Conservation (phyloP, 2,888 invertebrate genomes). For the Encarsia formosa region DNA sequence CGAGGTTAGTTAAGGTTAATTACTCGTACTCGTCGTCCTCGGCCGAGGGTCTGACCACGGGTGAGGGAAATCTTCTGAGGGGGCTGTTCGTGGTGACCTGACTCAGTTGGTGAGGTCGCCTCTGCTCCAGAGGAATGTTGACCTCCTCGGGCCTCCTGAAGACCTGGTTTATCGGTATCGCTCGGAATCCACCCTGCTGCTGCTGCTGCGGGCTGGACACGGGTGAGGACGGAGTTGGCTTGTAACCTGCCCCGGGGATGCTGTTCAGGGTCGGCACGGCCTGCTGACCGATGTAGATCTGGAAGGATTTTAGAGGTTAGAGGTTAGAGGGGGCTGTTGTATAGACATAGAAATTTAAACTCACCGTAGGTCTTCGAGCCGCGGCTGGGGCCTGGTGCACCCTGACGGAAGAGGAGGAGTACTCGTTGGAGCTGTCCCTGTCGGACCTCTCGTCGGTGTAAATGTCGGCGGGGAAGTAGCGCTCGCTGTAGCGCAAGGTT, state of each 20-base stretch:
- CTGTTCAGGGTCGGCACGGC: slow-evolving; percentile 46
- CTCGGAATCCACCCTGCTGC: too few relatives aligned
- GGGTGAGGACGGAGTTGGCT: slow-evolving; percentile 41
- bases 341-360: too few relatives aligned
- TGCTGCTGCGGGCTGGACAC: slow-evolving; percentile 49
- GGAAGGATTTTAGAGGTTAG: slow-evolving; percentile 19
- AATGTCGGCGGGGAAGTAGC: slow-evolving; percentile 77
- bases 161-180: slow-evolving; percentile 63
- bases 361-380: slow-evolving; percentile 28
- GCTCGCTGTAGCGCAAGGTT: slow-evolving; percentile 72
- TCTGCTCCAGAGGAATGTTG: slow-evolving; percentile 78
- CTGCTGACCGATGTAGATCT: slow-evolving; percentile 45
- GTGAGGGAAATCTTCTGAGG: slow-evolving; percentile 46
- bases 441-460: slow-evolving; percentile 54
- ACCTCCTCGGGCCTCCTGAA: slow-evolving; percentile 83
- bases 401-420: too few relatives aligned
- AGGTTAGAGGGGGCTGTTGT: too few relatives aligned
- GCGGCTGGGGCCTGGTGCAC: too few relatives aligned
- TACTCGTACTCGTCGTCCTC: slow-evolving; percentile 46
- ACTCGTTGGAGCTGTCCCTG: too few relatives aligned
- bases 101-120: slow-evolving; percentile 61
- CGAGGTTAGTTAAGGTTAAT: too few relatives aligned
- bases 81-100: slow-evolving; percentile 45
- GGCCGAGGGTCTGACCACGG: slow-evolving; percentile 46
- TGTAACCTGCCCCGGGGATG: slow-evolving; percentile 43